Conservation (phyloP, 2,797 vertebrate genomes). For the Alouatta caraya region DNA sequence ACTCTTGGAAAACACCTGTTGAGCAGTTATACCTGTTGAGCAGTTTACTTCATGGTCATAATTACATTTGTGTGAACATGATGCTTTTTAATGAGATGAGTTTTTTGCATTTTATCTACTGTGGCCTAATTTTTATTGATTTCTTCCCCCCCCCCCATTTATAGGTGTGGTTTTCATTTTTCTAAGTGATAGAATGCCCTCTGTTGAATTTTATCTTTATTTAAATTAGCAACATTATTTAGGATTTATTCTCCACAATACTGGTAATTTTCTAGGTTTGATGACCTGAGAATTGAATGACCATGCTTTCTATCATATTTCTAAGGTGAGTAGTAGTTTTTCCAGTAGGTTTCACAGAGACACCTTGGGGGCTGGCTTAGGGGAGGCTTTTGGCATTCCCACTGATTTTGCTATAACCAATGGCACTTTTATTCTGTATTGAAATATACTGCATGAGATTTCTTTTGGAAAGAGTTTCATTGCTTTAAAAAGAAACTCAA, state of each 20-base stretch:
- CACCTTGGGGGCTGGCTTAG: background rate
- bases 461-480: background rate
- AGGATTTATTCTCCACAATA: slow-evolving; percentile 37
- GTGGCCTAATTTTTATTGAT: background rate
- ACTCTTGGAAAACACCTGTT: background rate
- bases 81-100: slow-evolving; percentile 25
- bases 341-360: background rate
- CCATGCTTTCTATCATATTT: background rate
- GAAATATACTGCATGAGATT: background rate
- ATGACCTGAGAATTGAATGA: background rate
- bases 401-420: background rate
- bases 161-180: slow-evolving; percentile 1
- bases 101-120: background rate
- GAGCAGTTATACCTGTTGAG: background rate
- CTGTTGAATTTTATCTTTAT: slow-evolving; percentile 38
- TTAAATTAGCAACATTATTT: slow-evolving; percentile 44
- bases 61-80: background rate
- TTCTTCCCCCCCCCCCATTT: background rate
- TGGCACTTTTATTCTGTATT: background rate
- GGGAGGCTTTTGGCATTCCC: background rate
- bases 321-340: background rate
- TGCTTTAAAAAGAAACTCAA: background rate
- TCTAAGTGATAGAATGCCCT: background rate
- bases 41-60: background rate
- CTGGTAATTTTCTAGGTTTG: background rate